Conservation (phyloP, 2,113 vertebrate genomes). For the Cyanoderma ruficeps region DNA sequence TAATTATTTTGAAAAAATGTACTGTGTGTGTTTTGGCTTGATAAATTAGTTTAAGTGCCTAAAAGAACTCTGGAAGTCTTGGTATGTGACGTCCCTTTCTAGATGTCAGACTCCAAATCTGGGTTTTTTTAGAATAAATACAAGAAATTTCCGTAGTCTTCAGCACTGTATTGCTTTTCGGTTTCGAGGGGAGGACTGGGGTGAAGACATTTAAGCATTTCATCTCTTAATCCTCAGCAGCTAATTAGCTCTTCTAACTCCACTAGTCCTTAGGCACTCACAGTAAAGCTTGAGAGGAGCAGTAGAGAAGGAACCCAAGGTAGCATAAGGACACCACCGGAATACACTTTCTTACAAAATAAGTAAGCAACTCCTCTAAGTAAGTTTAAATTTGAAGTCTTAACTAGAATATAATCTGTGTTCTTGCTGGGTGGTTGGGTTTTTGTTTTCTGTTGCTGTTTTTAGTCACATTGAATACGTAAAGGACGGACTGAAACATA, state of each 20-base stretch:
- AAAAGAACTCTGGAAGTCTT: neutral
- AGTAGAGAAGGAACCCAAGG: neutral
- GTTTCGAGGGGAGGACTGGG: neutral
- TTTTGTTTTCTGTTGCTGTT: slow-evolving; percentile 20
- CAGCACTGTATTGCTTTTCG: neutral
- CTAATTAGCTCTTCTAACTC: neutral
- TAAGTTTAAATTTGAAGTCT: neutral
- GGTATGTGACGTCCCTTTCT: neutral
- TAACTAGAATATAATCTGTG: neutral
- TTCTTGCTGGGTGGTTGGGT: neutral
- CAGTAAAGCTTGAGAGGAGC: neutral
- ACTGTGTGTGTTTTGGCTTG: neutral
- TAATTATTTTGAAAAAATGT: neutral
- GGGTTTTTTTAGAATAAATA: neutral
- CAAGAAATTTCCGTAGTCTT: neutral
- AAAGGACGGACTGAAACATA: slow-evolving; percentile 86
- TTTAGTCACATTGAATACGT: slow-evolving; percentile 85
- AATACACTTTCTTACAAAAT: neutral
- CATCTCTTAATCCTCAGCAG: neutral
- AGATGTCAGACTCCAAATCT: neutral
- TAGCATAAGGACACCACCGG: neutral
- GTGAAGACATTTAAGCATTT: neutral
- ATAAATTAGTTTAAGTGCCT: neutral
- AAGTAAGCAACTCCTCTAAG: neutral
- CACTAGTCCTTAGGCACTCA: neutral